Evolutionary conservation across 2,888 invertebrate species (phyloP), one percentile per base, ranked within the genome.

Genomic region (Drymonia ruficornis): DNA sequence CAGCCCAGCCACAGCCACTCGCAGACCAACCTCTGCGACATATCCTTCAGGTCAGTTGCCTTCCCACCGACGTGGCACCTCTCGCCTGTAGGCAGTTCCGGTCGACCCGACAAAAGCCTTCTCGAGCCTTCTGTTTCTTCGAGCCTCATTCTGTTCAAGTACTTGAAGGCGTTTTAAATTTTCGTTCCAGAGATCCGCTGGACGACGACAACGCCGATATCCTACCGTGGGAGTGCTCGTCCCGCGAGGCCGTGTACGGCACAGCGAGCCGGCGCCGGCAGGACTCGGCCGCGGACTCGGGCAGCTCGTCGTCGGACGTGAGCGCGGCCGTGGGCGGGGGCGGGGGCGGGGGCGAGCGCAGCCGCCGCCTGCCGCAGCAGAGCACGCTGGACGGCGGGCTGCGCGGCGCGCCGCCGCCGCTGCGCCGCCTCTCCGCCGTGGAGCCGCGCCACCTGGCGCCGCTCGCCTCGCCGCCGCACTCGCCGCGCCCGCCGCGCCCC

Each of bases 1-100:
- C 96, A 96, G 51, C 98, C 98, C 85, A 97, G 97, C 78, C 98
- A 98, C 86, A 97, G 97, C 76, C 98, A 70, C 61, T 68, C 69
- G 43, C 70, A 98, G 86, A 97, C 97, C 76, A 98, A 98, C 91
- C 95, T 98, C 65, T 96, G 96, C 80, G 97, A 97, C 77, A 83
- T 97, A 73, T 96, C 96, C 16, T 96, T 96, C 93, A 96, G 97
- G 97, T 97, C 89, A 75, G 45, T 8, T n/a, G 3, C 6, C 40
- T 13, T 3, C n/a, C 11, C 31, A n/a, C n/a, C n/a, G n/a, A n/a
- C 23, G 23, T 5, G 3, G 2, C 23, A 23, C 23, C 23, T 7
- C 23, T 23, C 23, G 23, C 7, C 23, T n/a, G n/a, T n/a, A n/a
- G n/a, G n/a, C n/a, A n/a, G n/a, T n/a, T n/a, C n/a, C n/a, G n/a